These are phyloP conservation scores for Phalacrocorax brasilianus DNA, from an alignment of 2,113 vertebrate genomes.

Conservation along the genomic window DNA sequence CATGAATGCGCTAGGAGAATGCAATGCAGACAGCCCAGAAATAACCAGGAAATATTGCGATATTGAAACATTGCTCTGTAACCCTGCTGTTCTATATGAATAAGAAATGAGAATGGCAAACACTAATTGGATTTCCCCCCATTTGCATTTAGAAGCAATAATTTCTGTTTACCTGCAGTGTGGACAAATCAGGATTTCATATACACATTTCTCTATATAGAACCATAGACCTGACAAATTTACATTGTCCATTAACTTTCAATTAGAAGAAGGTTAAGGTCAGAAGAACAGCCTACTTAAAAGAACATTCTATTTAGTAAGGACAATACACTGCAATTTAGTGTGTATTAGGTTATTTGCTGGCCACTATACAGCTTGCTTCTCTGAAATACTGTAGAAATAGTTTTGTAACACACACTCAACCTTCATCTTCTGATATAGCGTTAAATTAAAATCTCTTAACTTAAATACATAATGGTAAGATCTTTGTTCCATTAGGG, in stretches of 20 bases:
- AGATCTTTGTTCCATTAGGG: not conserved
- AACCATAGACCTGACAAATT: conserved; percentile 8
- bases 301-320: not conserved
- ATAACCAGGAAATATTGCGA: conserved; percentile 81
- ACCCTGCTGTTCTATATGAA: conserved; percentile 81
- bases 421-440: not conserved
- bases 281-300: not conserved
- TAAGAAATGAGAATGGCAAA: conserved; percentile 84
- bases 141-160: conserved; percentile 38
- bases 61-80: conserved; percentile 76
- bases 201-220: not conserved
- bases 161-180: conserved; percentile 64
- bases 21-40: conserved; percentile 84
- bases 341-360: not conserved
- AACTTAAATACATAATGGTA: not conserved
- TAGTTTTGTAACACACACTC: not conserved
- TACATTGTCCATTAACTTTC: conserved; percentile 1
- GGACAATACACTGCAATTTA: not conserved
- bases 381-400: not conserved
- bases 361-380: not conserved
- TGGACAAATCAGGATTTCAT: conserved; percentile 63
- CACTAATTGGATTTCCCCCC: conserved; percentile 60
- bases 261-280: conserved; percentile 16
- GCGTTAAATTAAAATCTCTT: not conserved
- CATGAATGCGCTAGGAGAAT: conserved; percentile 69